Evolutionary conservation across 2,888 invertebrate genomes (phyloP).

Genomic region (Latrodectus hesperus): DNA sequence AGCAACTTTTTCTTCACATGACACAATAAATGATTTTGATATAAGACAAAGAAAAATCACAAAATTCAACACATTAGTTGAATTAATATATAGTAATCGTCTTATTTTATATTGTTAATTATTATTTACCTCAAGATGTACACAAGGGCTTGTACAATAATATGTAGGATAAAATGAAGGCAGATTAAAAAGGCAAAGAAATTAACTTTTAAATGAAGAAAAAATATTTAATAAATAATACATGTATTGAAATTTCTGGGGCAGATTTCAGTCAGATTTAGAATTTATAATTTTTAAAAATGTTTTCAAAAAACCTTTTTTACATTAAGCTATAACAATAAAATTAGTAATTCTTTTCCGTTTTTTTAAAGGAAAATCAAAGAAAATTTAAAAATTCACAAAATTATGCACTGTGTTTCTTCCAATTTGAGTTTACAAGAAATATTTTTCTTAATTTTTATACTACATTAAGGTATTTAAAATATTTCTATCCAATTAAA

Average conservation of each 20-base stretch:
- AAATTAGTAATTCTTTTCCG: too few relatives aligned
- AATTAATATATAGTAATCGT: conserved; percentile 41
- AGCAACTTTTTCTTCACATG: conserved; percentile 4
- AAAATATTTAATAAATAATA: background rate
- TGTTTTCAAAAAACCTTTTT: background rate
- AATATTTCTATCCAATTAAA: conserved; percentile 29
- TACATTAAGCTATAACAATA: too few relatives aligned
- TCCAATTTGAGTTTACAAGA: background rate
- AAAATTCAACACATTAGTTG: conserved; percentile 47
- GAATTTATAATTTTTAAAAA: background rate
- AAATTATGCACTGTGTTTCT: too few relatives aligned
- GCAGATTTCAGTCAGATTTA: background rate
- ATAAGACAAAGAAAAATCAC: conserved; percentile 41
- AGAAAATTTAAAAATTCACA: too few relatives aligned
- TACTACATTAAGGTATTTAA: conserved; percentile 37
- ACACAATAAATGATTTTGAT: conserved; percentile 11
- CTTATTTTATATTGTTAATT: conserved; percentile 36
- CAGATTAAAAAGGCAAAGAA: too few relatives aligned
- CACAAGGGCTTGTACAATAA: conserved; percentile 14
- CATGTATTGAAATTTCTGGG: background rate
- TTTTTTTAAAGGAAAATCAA: too few relatives aligned
- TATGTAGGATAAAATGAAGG: too few relatives aligned
- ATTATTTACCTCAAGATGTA: conserved; percentile 57
- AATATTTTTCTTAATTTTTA: conserved; percentile 20
- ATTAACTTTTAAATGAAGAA: too few relatives aligned